These are phyloP conservation scores for Nephrotoma appendiculata DNA, from an alignment of 2,888 invertebrate species.

Conservation along the genomic window DNA sequence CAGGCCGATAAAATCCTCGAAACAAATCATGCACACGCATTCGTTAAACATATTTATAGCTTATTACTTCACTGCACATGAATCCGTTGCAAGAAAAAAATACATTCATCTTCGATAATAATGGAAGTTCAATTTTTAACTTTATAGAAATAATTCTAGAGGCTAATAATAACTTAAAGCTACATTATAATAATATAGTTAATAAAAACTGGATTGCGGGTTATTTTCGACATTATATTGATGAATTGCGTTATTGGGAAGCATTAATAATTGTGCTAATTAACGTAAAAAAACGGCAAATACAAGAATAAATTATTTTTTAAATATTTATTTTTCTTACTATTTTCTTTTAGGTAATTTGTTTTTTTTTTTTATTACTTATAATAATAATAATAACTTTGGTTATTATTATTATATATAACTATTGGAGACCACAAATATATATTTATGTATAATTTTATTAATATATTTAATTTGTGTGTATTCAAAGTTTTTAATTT, in stretches of 20 bases:
- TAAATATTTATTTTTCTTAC: neutral
- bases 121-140: no score
- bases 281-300: neutral
- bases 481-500: neutral
- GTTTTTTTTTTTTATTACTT: neutral
- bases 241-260: neutral
- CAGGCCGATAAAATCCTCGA: no score
- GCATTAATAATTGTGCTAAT: neutral
- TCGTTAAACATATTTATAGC: no score
- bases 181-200: no score
- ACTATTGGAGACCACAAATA: neutral
- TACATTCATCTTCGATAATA: no score
- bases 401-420: neutral
- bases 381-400: neutral
- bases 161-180: no score
- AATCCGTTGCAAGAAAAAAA: no score
- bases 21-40: no score
- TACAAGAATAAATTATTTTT: neutral
- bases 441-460: neutral
- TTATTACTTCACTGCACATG: no score
- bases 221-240: neutral
- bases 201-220: no score
- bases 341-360: neutral
- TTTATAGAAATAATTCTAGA: no score
- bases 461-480: neutral